Evolutionary conservation across 2,797 vertebrate genomes (phyloP).

Genomic region (Siniperca obscura): DNA sequence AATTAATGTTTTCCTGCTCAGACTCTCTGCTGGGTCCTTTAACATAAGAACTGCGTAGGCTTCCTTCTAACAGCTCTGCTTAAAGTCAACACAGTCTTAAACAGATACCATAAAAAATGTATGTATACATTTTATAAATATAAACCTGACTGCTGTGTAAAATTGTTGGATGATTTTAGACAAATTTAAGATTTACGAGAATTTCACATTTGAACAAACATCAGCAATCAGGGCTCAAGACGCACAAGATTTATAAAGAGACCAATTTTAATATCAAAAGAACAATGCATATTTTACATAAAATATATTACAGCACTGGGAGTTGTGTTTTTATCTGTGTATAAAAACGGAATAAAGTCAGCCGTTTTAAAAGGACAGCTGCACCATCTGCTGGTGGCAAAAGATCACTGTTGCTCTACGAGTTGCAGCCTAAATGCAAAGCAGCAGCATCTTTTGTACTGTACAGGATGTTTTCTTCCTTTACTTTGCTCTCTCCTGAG

Average conservation of each 20-base stretch:
- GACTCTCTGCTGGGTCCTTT: background rate
- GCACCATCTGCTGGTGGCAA: slow-evolving; percentile 61
- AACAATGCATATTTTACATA: slow-evolving; percentile 53
- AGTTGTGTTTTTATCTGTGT: background rate
- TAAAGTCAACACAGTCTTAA: too few species aligned
- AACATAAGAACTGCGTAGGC: background rate
- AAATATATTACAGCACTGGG: slow-evolving; percentile 63
- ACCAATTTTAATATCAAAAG: slow-evolving; percentile 65
- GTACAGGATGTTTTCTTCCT: background rate
- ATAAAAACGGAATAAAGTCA: slow-evolving; percentile 21
- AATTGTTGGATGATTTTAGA: background rate
- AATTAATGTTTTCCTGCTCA: background rate
- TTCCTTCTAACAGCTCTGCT: background rate
- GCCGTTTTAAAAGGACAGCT: background rate
- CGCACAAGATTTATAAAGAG: slow-evolving; percentile 21
- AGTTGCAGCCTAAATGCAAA: background rate
- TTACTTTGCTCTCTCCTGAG: background rate
- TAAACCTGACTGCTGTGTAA: background rate
- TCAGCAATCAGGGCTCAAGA: background rate
- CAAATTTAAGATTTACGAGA: too few species aligned
- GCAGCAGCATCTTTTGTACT: background rate
- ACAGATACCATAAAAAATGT: background rate
- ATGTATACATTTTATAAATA: background rate
- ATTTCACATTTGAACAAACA: background rate
- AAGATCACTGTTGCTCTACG: slow-evolving; percentile 2